Evolutionary conservation across 2,888 invertebrate genomes (phyloP), one percentile per base, ranked within the genome.

Genomic region (Listrodromus nycthemerus): DNA sequence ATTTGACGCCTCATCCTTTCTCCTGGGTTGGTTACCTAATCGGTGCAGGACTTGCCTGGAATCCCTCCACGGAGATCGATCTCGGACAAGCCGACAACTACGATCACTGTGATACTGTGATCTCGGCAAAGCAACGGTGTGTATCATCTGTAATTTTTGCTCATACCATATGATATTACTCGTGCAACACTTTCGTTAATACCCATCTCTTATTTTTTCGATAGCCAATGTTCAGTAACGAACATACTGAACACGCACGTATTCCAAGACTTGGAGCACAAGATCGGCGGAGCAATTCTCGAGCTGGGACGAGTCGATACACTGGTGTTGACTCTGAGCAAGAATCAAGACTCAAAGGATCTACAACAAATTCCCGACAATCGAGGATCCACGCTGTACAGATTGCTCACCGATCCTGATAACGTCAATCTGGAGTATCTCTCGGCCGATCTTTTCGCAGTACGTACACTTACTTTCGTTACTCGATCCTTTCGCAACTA

Each of bases 341-440:
- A 94, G 84, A 94, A 94, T 86, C 95, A 95, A 89, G 90, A 91
- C 77, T 91, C 92, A 24, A 93, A 93, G 70, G 94, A 95, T 88
- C 91, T 94, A 75, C 92, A 93, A 66, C 94, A 95, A 85, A 93
- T 95, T 78, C 95, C 95, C 13, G 94, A 95, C 76, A 94, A 95
- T 86, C 94, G 94, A 73, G 95, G 95, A 21, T 95, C 95, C 2
- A 94, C 95, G 0, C 92, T 95, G 27, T 95, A 95, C 87, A 94
- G 95, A 89, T 93, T 96, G 66, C 92, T 96, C 61, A 94, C 95
- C 19, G 95, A 95, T 88, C 95, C 96, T 27, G 95, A 96, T 91
- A 94, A 94, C 86, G 95, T 95, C 8, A 93, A 94, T 76, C 91
- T 96, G 67, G 95, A 95, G 77, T 93, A 95, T 88, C 92, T 95